Evolutionary conservation across 2,888 invertebrate species (phyloP).

Genomic region (Tanypteryx hageni): DNA sequence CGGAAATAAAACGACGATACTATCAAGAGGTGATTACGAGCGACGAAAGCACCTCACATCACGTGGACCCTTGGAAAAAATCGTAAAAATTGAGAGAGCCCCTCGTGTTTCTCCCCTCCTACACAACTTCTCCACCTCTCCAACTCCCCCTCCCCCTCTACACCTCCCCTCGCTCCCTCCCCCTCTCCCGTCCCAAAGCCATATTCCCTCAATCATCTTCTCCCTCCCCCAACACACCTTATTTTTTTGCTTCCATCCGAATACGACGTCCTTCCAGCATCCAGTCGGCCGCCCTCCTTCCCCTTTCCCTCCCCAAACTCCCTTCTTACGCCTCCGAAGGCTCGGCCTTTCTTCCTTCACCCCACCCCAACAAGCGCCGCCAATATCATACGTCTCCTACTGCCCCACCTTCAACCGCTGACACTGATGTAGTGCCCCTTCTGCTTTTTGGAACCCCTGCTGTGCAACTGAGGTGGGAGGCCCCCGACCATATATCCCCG

Average conservation of each 20-base stretch:
- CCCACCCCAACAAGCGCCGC: not conserved
- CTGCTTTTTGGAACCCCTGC: conserved; percentile 2
- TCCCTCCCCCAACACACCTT: not conserved
- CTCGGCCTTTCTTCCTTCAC: not conserved
- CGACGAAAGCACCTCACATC: not conserved
- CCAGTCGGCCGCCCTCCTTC: not conserved
- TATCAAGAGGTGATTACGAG: conserved; percentile 12
- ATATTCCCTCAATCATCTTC: conserved; percentile 23
- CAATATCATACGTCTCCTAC: conserved; percentile 13
- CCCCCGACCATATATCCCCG: not conserved
- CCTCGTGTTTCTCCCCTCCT: not conserved
- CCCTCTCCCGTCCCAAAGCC: not conserved
- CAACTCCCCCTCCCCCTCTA: not conserved
- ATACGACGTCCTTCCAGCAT: not conserved
- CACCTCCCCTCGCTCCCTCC: not conserved
- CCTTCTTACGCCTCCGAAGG: not conserved
- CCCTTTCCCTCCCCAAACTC: not conserved
- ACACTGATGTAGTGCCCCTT: conserved; percentile 24
- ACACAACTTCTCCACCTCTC: not conserved
- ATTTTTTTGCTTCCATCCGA: not conserved
- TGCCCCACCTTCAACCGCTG: not conserved
- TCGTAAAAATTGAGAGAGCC: not conserved
- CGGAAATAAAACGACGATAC: not conserved
- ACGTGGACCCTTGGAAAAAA: not conserved
- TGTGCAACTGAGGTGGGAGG: not conserved